These are phyloP conservation scores for Oxycera nigricornis DNA, from an alignment of 2,888 invertebrate genomes.

Conservation along the genomic window DNA sequence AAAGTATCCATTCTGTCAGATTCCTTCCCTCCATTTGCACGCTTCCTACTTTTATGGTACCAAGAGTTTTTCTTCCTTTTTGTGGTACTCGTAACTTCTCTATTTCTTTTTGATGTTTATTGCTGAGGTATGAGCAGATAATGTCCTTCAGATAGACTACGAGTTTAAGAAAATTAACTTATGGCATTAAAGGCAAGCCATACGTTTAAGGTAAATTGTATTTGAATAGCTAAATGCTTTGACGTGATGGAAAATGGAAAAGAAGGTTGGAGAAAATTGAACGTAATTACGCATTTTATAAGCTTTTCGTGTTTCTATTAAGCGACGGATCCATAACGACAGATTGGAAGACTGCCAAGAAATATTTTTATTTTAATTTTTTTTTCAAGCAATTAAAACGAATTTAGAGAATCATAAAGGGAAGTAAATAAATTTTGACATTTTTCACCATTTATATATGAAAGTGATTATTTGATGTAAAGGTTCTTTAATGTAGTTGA, in stretches of 20 bases:
- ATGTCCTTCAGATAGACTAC: constrained; percentile 37
- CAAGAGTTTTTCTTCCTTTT: constrained; percentile 9
- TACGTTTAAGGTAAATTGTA: constrained; percentile 38
- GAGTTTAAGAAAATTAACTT: constrained; percentile 40
- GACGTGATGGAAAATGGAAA: constrained; percentile 30
- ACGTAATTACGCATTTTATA: constrained; percentile 29
- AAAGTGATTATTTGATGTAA: too few relatives aligned
- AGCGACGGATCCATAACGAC: not conserved
- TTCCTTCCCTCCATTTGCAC: not conserved
- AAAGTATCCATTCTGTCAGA: not conserved
- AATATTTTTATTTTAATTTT: constrained; percentile 12
- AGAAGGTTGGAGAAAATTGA: constrained; percentile 30
- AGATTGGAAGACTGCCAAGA: not conserved
- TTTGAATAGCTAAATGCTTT: constrained; percentile 35
- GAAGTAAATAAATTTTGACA: too few relatives aligned
- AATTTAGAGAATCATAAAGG: too few relatives aligned
- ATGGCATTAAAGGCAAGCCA: constrained; percentile 35
- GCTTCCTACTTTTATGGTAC: too few relatives aligned
- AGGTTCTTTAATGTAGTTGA: too few relatives aligned
- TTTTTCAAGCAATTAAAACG: too few relatives aligned
- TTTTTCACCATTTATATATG: too few relatives aligned
- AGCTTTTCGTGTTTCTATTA: constrained; percentile 14
- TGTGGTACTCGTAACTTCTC: not conserved
- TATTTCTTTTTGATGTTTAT: constrained; percentile 35
- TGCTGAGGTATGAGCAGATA: constrained; percentile 11